Base-by-base conservation (phyloP, 2,888 invertebrate genomes). In the Athetis lepigone region DNA sequence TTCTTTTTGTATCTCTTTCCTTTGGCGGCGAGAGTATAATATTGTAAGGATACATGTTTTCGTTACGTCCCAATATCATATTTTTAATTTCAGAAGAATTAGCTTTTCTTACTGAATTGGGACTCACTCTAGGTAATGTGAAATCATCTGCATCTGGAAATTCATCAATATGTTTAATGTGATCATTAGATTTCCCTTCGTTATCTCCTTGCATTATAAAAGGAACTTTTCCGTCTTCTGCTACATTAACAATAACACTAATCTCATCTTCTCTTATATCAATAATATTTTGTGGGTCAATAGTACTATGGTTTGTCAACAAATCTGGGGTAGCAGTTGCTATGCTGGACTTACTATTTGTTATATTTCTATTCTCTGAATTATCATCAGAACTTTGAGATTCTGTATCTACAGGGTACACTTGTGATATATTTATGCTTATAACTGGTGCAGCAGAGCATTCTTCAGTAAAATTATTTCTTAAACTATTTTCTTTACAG, bases 351-450 rank as follows among this genome's bases (percentile, higher is more conserved):
- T 59, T 68, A 11, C 71, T 75, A 18, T 78, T 77, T 47, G 65
- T 61, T 19, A 43, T 56, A 18, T 61, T 57, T 40, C 63, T 61
- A 37, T 70, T 80, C 37, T 93, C 93, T 59, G 91, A 82, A 80
- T 93, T 95, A 74, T 96, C 95, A 70, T 95, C 96, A 18, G 96
- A 96, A 77, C 87, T 90, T 78, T 93, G 88, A 18, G 91, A 85
- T 75, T 93, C 95, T 37, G 92, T 89, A 65, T 94, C 94, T 8
- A 84, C 85, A 23, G 91, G 83, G 83, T 95, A 96, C 50, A 94
- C 90, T 71, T 96, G 96, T 1, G 96, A 95, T 74, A 96, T 96
- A 78, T 96, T 96, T 58, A 96, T 96, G 72, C 95, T 96, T 43
- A 96, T 95, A 3, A 96, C 88, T 40, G 95, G 93, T 13, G 95